Conservation (phyloP, 2,797 vertebrate species). For the Leptodactylus fallax region DNA sequence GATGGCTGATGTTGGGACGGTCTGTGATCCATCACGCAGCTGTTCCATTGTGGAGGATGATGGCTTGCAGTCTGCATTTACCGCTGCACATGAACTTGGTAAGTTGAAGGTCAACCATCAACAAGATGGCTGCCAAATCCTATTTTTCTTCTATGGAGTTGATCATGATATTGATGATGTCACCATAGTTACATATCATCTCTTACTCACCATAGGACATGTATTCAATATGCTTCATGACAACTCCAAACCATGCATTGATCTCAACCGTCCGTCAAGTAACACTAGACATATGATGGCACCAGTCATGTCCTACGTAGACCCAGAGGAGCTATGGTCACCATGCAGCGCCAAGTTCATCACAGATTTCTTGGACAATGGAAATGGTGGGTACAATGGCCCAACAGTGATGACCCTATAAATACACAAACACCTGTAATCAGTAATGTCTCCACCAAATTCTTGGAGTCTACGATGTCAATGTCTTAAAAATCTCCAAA, state of each 20-base stretch:
- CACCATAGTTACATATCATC: not conserved
- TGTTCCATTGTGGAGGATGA: slow-evolving; percentile 78
- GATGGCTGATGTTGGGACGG: slow-evolving; percentile 78
- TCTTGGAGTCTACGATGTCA: not conserved
- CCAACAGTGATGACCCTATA: no score
- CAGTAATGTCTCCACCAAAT: not conserved
- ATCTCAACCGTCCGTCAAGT: slow-evolving; percentile 65
- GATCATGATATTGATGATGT: no score
- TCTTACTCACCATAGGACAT: slow-evolving; percentile 66
- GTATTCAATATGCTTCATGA: slow-evolving; percentile 79
- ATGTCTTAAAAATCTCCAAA: not conserved
- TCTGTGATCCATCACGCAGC: slow-evolving; percentile 75
- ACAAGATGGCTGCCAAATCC: not conserved
- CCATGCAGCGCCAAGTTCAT: slow-evolving; percentile 76
- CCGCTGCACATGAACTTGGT: slow-evolving; percentile 77
- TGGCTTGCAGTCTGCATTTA: slow-evolving; percentile 76
- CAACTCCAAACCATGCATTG: slow-evolving; percentile 70
- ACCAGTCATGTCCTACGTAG: slow-evolving; percentile 73
- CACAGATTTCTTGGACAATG: slow-evolving; percentile 77
- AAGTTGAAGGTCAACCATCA: slow-evolving; percentile 23
- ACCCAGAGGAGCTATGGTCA: slow-evolving; percentile 76
- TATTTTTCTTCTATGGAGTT: not conserved
- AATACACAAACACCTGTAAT: not conserved
- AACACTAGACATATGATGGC: slow-evolving; percentile 73
- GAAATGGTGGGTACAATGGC: slow-evolving; percentile 69